Base-by-base conservation (phyloP, 2,113 vertebrate genomes). In the Cyanistes caeruleus region DNA sequence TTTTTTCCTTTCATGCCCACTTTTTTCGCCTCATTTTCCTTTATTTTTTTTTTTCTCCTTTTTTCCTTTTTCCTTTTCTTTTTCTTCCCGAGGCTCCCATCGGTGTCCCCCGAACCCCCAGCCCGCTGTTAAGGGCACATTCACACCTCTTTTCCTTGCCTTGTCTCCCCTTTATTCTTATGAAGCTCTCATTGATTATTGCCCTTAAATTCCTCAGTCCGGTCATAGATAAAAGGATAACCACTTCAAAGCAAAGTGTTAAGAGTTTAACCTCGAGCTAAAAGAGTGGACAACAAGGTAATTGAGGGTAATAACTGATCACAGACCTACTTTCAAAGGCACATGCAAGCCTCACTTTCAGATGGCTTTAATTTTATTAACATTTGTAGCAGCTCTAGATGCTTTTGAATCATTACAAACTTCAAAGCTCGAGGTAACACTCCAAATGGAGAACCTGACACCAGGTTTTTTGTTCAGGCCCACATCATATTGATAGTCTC, bases 211-310 rank as follows among this genome's bases (percentile, higher is more conserved):
- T 99, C 99, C 99, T 99, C 97, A 97, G 98, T 98, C 98, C 98
- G 98, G 98, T 98, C 99, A 98, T 98, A 99, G 99, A 99, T 99
- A 99, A 99, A 99, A 99, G 99, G 99, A 99, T 99, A 99, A 99
- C 98, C 96, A 99, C 99, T 99, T 99, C 99, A 99, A 99, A 99
- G 99, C 97, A 95, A 98, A 98, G 98, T 98, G 98, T 99, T 98
- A 99, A 99, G 98, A 99, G 99, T 99, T 99, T 99, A 99, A 99
- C 99, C 99, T 98, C 95, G 98, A 99, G 98, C 98, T 98, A 99
- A 98, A 99, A 98, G 98, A 98, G 98, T 98, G 98, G 99, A 99
- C 99, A 99, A 98, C 99, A 98, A 98, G 98, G 98, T 99, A 99
- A 99, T 99, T 99, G 99, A 99, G 98, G 98, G 98, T 98, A 98